Percentiles rank a stretch among this genome's conserved stretches.
Conservation (phyloP, 2,113 vertebrate genomes). For the Coptodon bakossiorum region DNA sequence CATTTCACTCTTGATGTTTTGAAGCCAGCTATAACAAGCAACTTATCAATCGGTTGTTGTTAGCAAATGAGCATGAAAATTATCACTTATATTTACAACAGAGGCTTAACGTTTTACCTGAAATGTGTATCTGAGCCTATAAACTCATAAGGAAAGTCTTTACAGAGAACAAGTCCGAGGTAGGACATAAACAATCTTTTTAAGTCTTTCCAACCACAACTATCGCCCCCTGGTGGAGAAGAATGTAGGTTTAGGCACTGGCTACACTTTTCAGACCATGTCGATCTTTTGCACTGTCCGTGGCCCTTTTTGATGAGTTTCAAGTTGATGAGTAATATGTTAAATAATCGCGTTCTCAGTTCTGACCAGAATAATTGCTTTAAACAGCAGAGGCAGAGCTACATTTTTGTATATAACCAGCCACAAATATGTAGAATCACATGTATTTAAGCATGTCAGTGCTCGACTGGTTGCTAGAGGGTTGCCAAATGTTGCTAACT, state of each 20-base stretch:
- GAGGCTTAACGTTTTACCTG: neutral
- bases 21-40: rapidly evolving
- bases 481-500: neutral
- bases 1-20: neutral
- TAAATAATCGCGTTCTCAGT: rapidly evolving
- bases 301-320: neutral
- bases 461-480: neutral
- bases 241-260: neutral
- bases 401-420: neutral
- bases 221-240: neutral
- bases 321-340: neutral
- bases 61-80: neutral
- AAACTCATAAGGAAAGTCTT: neutral
- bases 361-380: neutral
- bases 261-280: neutral
- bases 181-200: neutral
- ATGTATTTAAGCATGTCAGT: neutral
- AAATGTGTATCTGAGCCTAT: neutral
- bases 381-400: neutral
- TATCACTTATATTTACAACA: neutral
- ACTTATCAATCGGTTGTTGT: neutral
- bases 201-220: neutral
- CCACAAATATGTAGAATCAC: neutral
- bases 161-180: neutral
- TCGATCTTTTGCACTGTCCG: neutral